Evolutionary conservation across 1,140 invertebrate species (phyloP).

Genomic region (Sitophilus oryzae): DNA sequence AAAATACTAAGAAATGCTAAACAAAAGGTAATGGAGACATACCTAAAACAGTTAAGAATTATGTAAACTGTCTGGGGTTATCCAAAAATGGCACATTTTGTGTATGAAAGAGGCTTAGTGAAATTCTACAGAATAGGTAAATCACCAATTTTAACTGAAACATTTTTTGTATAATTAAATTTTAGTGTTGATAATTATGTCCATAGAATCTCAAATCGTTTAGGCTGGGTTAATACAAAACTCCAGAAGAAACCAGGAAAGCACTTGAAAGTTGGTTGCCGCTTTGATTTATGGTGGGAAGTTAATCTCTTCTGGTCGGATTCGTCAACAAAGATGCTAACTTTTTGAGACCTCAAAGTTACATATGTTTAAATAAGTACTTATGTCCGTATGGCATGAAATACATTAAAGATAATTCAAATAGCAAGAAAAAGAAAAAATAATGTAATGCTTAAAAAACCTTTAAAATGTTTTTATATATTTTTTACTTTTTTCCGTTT

Average conservation of each 20-base stretch:
- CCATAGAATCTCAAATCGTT: conserved; percentile 85
- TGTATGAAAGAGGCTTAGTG: conserved; percentile 93
- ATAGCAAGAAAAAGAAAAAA: conserved; percentile 15
- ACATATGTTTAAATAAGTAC: conserved; percentile 71
- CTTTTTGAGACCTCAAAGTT: conserved; percentile 76
- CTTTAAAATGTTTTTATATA: conserved; percentile 1
- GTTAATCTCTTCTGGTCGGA: conserved; percentile 91
- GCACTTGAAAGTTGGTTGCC: conserved; percentile 88
- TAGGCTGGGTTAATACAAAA: conserved; percentile 75
- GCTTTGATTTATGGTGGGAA: conserved; percentile 74
- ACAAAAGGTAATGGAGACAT: conserved; percentile 85
- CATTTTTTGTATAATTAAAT: background rate
- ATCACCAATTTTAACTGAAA: background rate
- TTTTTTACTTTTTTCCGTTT: background rate
- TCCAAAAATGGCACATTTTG: conserved; percentile 94
- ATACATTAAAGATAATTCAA: no score
- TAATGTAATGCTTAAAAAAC: conserved; percentile 1
- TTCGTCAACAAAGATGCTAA: conserved; percentile 92
- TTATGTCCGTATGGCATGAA: conserved; percentile 70
- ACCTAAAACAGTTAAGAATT: conserved; percentile 74
- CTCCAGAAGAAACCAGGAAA: conserved; percentile 81
- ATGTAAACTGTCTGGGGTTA: conserved; percentile 84
- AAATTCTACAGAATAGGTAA: conserved; percentile 79
- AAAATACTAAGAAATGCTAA: conserved; percentile 78
- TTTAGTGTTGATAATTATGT: conserved; percentile 97